Evolutionary conservation across 2,888 invertebrate genomes (phyloP).

Genomic region (Scaptomyza polygonia): DNA sequence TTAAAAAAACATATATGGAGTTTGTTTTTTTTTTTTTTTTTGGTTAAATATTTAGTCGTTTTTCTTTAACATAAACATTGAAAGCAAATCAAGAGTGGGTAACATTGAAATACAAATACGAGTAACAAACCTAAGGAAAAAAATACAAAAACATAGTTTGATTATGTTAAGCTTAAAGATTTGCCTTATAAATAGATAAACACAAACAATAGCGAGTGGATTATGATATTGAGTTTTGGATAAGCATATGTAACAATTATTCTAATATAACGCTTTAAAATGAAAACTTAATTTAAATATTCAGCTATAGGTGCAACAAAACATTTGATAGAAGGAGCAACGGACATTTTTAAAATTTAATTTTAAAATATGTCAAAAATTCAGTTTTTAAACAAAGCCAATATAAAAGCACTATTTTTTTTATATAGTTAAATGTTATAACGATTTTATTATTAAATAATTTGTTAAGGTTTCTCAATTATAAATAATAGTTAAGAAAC

Average conservation of each 20-base stretch:
- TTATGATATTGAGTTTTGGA: conserved; percentile 51
- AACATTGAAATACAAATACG: conserved; percentile 62
- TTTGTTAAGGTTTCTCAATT: no score
- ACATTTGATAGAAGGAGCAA: conserved; percentile 5
- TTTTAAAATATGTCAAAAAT: background rate
- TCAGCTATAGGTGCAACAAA: conserved; percentile 17
- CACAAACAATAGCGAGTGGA: conserved; percentile 77
- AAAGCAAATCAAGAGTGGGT: conserved; percentile 64
- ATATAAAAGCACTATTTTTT: background rate
- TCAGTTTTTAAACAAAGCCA: background rate
- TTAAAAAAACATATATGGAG: conserved; percentile 25
- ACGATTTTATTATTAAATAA: no score
- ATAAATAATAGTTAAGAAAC: no score
- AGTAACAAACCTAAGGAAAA: conserved; percentile 38
- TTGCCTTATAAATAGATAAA: conserved; percentile 56
- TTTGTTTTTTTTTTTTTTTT: conserved; percentile 35
- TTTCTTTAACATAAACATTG: conserved; percentile 61
- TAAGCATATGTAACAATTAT: background rate
- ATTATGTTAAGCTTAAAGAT: conserved; percentile 45
- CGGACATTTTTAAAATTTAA: conserved; percentile 5
- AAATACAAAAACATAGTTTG: conserved; percentile 33
- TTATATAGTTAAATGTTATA: background rate
- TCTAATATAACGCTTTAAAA: conserved; percentile 12
- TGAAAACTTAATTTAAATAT: conserved; percentile 9
- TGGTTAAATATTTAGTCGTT: conserved; percentile 40